Base-by-base conservation (phyloP, 2,888 invertebrate genomes). In the Spodoptera picta region DNA sequence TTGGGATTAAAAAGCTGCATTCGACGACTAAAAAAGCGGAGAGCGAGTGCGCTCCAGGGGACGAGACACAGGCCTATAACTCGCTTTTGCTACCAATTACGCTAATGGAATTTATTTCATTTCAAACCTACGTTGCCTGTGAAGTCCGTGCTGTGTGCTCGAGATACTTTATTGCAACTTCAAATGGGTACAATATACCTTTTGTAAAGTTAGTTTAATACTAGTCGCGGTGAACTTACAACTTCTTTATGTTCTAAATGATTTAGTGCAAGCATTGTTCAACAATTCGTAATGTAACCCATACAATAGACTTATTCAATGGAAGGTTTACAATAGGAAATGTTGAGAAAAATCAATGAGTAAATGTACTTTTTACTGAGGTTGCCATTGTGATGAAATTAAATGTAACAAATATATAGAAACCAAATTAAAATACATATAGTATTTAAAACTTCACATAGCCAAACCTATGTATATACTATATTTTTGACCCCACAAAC, bases 21-120 rank as follows among this genome's bases (percentile, higher is more conserved):
- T 55, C 36, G 47, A 27, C 47, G 50, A 65, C 75, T 58, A 59
- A 73, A 73, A 72, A 71, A 53, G 1, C 42, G 23, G 54, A 47
- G 42, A 19, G 43, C 23, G 54, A 49, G 59, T 36, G 44, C 47
- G 43, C 53, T 43, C 49, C 36, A 19, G 42, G 48, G 23, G 46
- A 19, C 47, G 52, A 68, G 69, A 75, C 64, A 65, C 75, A 84
- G 77, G 82, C 80, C 86, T 84, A 85, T 86, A 86, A 84, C 83
- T 87, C 81, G 77, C 81, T 82, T 84, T 87, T 80, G 81, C 82
- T 86, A 86, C 86, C 91, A 92, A 92, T 93, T 91, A 90, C 91
- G 81, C 85, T 92, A 93, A 93, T 93, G 92, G 90, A 91, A 89
- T 90, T 91, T 91, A 90, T 92, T 92, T 90, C 87, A 90, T 90